Base-by-base conservation (phyloP, 2,113 vertebrate genomes). In the Phalacrocorax carbo region DNA sequence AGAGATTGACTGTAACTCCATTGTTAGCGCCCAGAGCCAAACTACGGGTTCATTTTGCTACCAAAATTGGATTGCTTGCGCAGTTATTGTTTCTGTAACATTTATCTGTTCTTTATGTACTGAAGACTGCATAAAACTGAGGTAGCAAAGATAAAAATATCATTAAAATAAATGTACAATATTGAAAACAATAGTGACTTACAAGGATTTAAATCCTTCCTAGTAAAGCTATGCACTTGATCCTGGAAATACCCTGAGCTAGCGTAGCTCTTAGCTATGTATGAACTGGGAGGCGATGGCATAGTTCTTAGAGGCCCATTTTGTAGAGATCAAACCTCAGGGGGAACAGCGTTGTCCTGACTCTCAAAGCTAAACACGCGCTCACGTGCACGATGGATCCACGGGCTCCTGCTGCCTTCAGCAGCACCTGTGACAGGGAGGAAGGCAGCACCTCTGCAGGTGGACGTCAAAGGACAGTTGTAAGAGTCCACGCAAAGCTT, bases 361-460 rank as follows among this genome's bases (percentile, higher is more conserved):
- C 36, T 40, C 61, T 38, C 65, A 23, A 62, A 40, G 58, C 44
- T 52, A 15, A 73, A n/a, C 48, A 3, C 5, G 0, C 7, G 19
- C 9, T 21, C 2, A 1, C 3, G 21, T 2, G 22, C 32, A 72
- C 73, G 27, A 2, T 16, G 58, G 48, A 32, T 25, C 14, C 2
- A 2, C 44, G n/a, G 26, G 27, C n/a, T 48, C 52, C 52, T n/a
- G 48, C 18, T 18, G n/a, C 4, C 34, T 26, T 46, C 61, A 11
- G 20, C 55, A 6, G 29, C 1, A 0, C 25, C 13, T 16, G 54
- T 3, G 16, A 20, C 0, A 1, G 15, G 7, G 21, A 36, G 3
- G 1, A 27, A 69, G 49, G 49, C 88, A 55, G 46, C 3, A 7
- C 5, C 55, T 30, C 51, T 4, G 29, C 25, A 49, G n/a, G 5